Evolutionary conservation across 92 coral and sea anemone species (phyloP).

Genomic region (Parazoanthus atlanticus): DNA sequence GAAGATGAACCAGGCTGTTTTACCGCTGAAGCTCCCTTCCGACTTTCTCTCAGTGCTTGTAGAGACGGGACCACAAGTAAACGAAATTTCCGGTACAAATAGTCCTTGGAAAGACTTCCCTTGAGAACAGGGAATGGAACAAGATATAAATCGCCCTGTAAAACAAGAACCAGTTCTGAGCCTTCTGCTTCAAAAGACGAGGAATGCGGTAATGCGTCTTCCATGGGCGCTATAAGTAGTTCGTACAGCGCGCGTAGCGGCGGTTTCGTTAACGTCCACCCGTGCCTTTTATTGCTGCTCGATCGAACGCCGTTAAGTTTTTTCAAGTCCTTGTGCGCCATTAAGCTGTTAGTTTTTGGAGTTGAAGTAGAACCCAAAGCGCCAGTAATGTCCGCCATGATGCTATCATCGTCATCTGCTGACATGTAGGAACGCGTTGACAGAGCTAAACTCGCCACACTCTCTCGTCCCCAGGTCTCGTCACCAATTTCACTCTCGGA

Average conservation of each 20-base stretch:
- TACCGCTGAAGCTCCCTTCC: conserved; percentile 41
- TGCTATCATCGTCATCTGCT: conserved; percentile 88
- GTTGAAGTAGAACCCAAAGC: conserved; percentile 75
- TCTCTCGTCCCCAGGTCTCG: conserved; percentile 78
- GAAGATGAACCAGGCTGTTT: conserved; percentile 68
- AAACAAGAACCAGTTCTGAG: conserved; percentile 88
- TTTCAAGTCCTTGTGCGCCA: conserved; percentile 67
- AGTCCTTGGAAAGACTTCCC: conserved; percentile 88
- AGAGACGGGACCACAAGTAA: conserved; percentile 88
- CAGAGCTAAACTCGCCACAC: conserved; percentile 63
- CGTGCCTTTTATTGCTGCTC: conserved; percentile 61
- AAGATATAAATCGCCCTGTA: conserved; percentile 94
- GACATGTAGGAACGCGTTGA: conserved; percentile 75
- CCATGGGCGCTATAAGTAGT: conserved; percentile 92
- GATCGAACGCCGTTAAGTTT: conserved; percentile 92
- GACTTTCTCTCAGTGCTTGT: conserved; percentile 70
- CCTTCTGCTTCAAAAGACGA: conserved; percentile 89
- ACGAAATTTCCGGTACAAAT: conserved; percentile 81
- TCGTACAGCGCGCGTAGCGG: conserved; percentile 95
- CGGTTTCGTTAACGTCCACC: conserved; percentile 73
- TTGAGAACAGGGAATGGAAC: conserved; percentile 94
- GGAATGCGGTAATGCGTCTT: conserved; percentile 76
- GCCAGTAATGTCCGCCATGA: conserved; percentile 71
- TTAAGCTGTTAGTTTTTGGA: conserved; percentile 60
- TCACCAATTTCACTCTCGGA: conserved; percentile 82